Conservation (phyloP, 2,797 vertebrate species). For the Moxostoma hubbsi region DNA sequence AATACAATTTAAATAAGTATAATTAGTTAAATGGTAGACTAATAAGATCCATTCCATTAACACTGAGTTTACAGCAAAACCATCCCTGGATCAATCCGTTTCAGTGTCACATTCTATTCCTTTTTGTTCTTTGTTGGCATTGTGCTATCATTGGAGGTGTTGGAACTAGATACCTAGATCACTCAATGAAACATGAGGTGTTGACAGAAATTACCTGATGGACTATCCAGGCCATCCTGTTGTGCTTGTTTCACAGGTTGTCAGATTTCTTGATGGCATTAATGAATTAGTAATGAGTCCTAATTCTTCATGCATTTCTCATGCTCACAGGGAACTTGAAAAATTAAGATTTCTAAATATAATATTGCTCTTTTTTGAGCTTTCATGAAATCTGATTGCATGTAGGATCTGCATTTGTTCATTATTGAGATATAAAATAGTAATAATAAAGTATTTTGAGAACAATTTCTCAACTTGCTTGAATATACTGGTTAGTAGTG, state of each 20-base stretch:
- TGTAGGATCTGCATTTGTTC: background rate
- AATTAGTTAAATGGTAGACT: too few species aligned
- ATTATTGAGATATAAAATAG: background rate
- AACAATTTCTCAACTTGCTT: too few species aligned
- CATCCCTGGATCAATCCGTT: too few species aligned
- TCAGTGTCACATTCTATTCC: too few species aligned
- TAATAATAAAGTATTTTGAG: background rate
- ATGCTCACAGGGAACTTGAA: background rate
- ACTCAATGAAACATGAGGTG: constrained; percentile 56
- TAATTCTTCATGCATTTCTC: constrained; percentile 51
- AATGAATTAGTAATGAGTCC: constrained; percentile 67
- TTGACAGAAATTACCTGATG: constrained; percentile 61
- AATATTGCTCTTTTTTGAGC: background rate
- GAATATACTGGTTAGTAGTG: too few species aligned
- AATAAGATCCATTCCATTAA: too few species aligned
- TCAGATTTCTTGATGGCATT: constrained; percentile 37
- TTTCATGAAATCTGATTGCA: constrained; percentile 18
- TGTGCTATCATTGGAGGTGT: background rate
- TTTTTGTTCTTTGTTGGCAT: background rate
- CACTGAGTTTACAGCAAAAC: too few species aligned
- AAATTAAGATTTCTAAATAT: background rate
- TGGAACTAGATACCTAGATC: constrained; percentile 16
- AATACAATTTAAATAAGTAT: too few species aligned
- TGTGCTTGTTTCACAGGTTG: constrained; percentile 37
- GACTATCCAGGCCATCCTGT: background rate